Conservation (phyloP, 2,113 vertebrate genomes). For the Bubo bubo region DNA sequence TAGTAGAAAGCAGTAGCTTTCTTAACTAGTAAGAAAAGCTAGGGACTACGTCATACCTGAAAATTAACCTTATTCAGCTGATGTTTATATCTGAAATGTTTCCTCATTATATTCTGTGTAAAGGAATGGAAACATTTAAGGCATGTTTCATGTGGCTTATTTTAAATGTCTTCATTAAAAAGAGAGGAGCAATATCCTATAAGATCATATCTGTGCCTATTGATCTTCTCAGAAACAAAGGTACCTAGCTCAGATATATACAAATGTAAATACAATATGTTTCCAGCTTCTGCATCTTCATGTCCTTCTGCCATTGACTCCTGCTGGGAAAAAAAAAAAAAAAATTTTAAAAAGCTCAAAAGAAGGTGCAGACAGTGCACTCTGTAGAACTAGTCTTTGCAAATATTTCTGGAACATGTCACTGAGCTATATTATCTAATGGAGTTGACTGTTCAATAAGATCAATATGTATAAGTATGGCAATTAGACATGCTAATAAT, state of each 20-base stretch:
- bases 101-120: neutral
- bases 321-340: too few relatives aligned
- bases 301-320: neutral
- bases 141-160: neutral
- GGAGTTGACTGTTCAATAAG: neutral
- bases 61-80: neutral
- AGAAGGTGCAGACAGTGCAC: neutral
- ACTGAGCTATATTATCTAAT: neutral
- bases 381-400: neutral
- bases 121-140: neutral
- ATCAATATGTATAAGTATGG: neutral
- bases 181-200: neutral
- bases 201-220: neutral
- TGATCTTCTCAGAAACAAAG: neutral
- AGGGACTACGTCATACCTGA: neutral
- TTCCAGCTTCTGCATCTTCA: neutral
- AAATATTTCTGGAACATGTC: neutral
- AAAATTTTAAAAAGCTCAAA: neutral
- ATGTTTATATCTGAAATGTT: neutral
- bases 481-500: neutral
- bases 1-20: neutral
- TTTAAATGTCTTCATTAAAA: neutral
- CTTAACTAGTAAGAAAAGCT: neutral
- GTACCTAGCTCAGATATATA: neutral
- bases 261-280: neutral